Conservation (phyloP, 2,797 vertebrate species). For the Myiothlypis coronata region DNA sequence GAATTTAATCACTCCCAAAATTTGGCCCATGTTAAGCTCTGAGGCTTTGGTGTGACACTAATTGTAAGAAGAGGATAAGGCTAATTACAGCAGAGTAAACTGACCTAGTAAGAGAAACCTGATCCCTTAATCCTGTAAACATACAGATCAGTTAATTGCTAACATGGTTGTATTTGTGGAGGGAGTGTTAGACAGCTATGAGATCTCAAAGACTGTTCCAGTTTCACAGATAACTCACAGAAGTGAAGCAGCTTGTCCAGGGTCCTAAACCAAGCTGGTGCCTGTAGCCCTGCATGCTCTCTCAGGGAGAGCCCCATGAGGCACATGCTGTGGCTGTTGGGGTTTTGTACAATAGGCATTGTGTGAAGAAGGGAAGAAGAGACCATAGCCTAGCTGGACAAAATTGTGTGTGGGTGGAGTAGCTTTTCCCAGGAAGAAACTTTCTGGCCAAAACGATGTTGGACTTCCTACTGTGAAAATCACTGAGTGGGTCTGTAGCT, state of each 20-base stretch:
- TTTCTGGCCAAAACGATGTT: neutral
- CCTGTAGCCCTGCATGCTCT: neutral
- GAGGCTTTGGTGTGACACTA: neutral
- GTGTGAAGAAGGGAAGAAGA: neutral
- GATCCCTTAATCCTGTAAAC: constrained; percentile 39
- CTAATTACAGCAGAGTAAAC: constrained; percentile 43
- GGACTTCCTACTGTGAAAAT: neutral
- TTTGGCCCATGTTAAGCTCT: neutral
- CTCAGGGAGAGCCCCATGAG: neutral
- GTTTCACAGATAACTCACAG: neutral
- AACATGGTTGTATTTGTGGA: neutral
- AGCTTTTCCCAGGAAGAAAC: neutral
- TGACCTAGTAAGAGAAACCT: constrained; percentile 1
- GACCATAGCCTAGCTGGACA: neutral
- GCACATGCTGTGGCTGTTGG: rapidly evolving
- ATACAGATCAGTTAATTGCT: neutral
- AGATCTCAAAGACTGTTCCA: neutral
- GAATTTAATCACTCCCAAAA: neutral
- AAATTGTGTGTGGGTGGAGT: neutral
- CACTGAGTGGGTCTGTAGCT: neutral
- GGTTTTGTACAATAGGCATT: rapidly evolving
- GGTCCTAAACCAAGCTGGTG: neutral
- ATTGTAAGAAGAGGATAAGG: neutral
- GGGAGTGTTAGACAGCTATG: neutral
- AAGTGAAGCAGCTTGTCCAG: neutral